A percentile compares a stretch with the other conserved stretches of the same genome.
Evolutionary conservation across 92 coral and sea anemone species (phyloP).

Genomic region (Isaurus tuberculatus): DNA sequence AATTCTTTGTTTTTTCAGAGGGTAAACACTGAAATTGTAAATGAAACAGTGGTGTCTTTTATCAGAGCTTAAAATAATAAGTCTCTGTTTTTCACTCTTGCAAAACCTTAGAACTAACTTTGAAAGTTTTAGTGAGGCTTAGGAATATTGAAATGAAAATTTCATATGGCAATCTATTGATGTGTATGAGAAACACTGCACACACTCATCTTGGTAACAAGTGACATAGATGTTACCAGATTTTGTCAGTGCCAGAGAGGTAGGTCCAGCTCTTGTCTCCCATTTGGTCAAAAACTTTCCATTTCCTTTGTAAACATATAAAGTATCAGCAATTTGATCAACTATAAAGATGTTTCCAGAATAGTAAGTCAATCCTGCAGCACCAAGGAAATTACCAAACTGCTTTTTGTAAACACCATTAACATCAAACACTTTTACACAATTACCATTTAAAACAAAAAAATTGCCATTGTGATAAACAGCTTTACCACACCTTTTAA

Average conservation of each 20-base stretch:
- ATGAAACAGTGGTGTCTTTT: too few species aligned
- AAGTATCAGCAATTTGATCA: constrained; percentile 15
- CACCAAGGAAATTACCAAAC: constrained; percentile 31
- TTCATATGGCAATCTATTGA: neutral
- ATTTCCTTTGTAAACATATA: constrained; percentile 6
- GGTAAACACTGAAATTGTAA: too few species aligned
- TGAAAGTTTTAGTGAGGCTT: too few species aligned
- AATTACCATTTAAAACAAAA: constrained; percentile 19
- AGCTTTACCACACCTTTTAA: constrained; percentile 13
- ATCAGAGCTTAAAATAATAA: too few species aligned
- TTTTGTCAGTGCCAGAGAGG: constrained; percentile 36
- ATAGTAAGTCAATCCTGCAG: neutral
- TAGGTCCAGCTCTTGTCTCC: constrained; percentile 1
- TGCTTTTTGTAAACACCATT: constrained; percentile 6
- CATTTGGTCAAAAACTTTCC: constrained; percentile 21
- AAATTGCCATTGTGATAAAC: constrained; percentile 15
- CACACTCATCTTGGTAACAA: constrained; percentile 5
- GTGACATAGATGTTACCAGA: constrained; percentile 35
- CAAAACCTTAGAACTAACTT: too few species aligned
- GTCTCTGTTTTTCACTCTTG: too few species aligned
- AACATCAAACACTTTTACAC: constrained; percentile 29
- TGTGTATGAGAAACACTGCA: constrained; percentile 18
- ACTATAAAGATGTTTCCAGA: constrained; percentile 23
- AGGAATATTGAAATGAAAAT: neutral
- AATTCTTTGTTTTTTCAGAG: too few species aligned